Conservation (phyloP, 2,888 invertebrate genomes). For the Lycia hirtaria region DNA sequence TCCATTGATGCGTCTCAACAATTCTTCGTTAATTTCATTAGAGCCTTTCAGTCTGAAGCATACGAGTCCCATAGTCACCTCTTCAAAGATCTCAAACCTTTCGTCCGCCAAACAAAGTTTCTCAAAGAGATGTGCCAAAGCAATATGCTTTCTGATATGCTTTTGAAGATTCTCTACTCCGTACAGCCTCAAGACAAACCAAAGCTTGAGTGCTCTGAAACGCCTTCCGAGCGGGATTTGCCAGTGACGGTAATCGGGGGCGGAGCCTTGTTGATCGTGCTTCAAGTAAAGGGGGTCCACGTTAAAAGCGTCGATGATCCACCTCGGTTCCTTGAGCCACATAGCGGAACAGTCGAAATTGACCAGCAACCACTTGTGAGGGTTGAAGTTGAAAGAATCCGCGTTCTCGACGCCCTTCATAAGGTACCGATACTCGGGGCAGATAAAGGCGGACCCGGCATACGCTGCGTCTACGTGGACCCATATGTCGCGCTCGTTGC, state of each 20-base stretch:
- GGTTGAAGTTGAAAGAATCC: slow-evolving; percentile 99
- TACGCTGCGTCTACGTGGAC: slow-evolving; percentile 99
- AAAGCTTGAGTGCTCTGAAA: slow-evolving; percentile 96
- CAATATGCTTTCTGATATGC: slow-evolving; percentile 93
- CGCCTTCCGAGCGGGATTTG: slow-evolving; percentile 97
- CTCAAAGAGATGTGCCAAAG: slow-evolving; percentile 95
- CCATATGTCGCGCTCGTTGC: slow-evolving; percentile 92
- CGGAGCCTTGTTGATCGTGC: slow-evolving; percentile 95
- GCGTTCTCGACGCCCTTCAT: slow-evolving; percentile 96
- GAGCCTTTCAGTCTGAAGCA: slow-evolving; percentile 96
- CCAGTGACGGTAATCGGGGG: slow-evolving; percentile 98
- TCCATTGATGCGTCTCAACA: slow-evolving; percentile 94
- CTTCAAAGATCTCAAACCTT: slow-evolving; percentile 95
- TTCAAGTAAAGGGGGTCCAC: slow-evolving; percentile 98
- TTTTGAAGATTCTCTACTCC: slow-evolving; percentile 95
- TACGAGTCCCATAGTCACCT: slow-evolving; percentile 97
- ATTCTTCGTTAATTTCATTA: slow-evolving; percentile 92
- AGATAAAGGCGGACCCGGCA: slow-evolving; percentile 98
- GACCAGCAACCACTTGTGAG: slow-evolving; percentile 99
- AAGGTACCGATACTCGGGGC: slow-evolving; percentile 96
- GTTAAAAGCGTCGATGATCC: slow-evolving; percentile 97
- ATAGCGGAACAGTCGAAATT: slow-evolving; percentile 99
- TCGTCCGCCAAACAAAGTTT: slow-evolving; percentile 89
- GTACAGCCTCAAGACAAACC: slow-evolving; percentile 97
- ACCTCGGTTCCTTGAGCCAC: slow-evolving; percentile 96